Percentiles rank a stretch among this genome's conserved stretches.
Evolutionary conservation across 2,797 vertebrate species (phyloP).

Genomic region (Valencia hispanica): DNA sequence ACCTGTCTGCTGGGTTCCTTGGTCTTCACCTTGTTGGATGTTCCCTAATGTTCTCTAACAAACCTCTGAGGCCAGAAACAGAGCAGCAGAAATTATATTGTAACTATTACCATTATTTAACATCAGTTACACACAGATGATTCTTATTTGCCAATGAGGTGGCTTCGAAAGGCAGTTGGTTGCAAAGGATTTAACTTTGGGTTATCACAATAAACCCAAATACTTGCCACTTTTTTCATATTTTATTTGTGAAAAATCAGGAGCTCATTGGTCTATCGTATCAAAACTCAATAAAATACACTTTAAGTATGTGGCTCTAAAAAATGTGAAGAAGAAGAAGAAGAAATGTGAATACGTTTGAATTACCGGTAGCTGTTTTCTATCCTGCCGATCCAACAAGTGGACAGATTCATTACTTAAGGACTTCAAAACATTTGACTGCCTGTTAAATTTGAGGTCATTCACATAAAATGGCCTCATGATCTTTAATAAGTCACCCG

Average conservation of each 20-base stretch:
- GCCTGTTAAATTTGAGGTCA: slow-evolving; percentile 1
- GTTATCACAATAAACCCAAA: background rate
- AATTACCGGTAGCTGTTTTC: background rate
- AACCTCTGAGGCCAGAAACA: too few species aligned
- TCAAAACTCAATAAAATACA: too few species aligned
- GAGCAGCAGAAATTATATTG: too few species aligned
- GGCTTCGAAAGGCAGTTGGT: background rate
- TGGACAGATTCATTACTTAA: background rate
- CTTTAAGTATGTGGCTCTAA: too few species aligned
- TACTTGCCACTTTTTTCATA: background rate
- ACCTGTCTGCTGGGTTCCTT: too few species aligned
- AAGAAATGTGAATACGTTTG: background rate
- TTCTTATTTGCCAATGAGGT: background rate
- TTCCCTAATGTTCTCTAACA: too few species aligned
- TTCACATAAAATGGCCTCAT: slow-evolving; percentile 20
- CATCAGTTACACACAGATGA: too few species aligned
- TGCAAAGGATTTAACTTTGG: background rate
- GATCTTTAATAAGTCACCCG: background rate
- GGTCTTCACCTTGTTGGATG: too few species aligned
- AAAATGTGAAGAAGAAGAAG: too few species aligned
- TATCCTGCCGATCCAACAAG: background rate
- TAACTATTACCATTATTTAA: too few species aligned
- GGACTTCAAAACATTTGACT: background rate
- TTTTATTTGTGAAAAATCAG: background rate
- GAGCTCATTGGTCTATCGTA: background rate